Evolutionary conservation across 2,888 invertebrate genomes (phyloP), one percentile per base, ranked within the genome.

Genomic region (Phytoseiulus persimilis): DNA sequence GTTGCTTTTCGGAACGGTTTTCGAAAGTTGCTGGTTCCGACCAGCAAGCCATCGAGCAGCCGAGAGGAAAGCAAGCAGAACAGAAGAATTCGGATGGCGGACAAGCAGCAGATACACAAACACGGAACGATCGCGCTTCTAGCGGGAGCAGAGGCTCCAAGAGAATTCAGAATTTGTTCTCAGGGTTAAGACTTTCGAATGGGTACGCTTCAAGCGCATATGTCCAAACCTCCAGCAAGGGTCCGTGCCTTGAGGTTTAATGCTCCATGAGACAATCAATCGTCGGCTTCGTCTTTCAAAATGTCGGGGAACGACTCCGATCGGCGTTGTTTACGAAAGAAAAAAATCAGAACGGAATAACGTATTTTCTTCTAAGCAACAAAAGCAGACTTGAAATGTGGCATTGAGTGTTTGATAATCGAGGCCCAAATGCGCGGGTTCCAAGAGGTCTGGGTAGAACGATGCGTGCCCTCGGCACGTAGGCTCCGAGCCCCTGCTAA

Each of bases 181-280:
- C 65, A 23, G 65, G 65, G 65, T 65, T 65, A 65, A 3, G 65
- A 23, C 65, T 28, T 65, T 65, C 65, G 1, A 28, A 28, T 18
- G 65, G 65, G 65, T 65, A 65, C 65, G 65, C 28, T 65, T 28
- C 23, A 65, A 65, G 28, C 65, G 18, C 65, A 65, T 65, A 65
- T 23, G 28, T 28, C 65, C 14, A 65, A 65, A 65, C 65, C 23
- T 65, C 65, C 65, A 23, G 18, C 65, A 65, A 6, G 18, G 18
- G 18, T 28, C 23, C 65, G 65, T 65, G 65, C 65, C 65, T 65
- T 65, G 65, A 65, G 65, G 65, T 65, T 65, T 65, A 65, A 65
- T 65, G 65, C 65, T 65, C 65, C 65, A 65, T 65, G 65, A 65
- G 65, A 65, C 65, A 65, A 65, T 65, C 65, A 65, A 65, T 65